These are phyloP conservation scores for Polylopha cassiicola DNA, from an alignment of 2,888 invertebrate species.

Conservation along the genomic window DNA sequence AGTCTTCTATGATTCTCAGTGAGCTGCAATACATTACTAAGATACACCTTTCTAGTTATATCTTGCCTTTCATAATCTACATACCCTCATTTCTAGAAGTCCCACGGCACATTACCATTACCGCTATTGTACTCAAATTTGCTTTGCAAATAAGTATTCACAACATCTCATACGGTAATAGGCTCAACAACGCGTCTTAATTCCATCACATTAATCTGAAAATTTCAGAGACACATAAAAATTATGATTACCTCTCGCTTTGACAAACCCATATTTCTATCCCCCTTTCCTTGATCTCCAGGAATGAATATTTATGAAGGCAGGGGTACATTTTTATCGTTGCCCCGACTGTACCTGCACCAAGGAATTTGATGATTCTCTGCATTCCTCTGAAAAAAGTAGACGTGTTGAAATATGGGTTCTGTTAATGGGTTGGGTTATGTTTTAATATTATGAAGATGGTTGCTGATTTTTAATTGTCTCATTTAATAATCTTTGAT, in stretches of 20 bases:
- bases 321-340: slow-evolving; percentile 57
- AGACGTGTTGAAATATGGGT: slow-evolving; percentile 1
- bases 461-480: too few relatives aligned
- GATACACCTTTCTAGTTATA: too few relatives aligned
- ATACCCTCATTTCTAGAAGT: too few relatives aligned
- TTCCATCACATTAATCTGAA: slow-evolving; percentile 4
- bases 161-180: slow-evolving; percentile 24
- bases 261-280: slow-evolving; percentile 61
- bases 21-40: too few relatives aligned
- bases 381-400: slow-evolving; percentile 40
- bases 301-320: slow-evolving; percentile 69
- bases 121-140: too few relatives aligned
- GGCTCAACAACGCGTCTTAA: too few relatives aligned
- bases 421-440: background rate
- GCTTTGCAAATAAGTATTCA: slow-evolving; percentile 20
- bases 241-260: slow-evolving; percentile 62
- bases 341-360: slow-evolving; percentile 51
- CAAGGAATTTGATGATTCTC: slow-evolving; percentile 43
- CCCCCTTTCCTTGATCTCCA: slow-evolving; percentile 32
- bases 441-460: too few relatives aligned
- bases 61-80: too few relatives aligned
- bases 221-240: slow-evolving; percentile 50
- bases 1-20: too few relatives aligned
- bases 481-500: too few relatives aligned
- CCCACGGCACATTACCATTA: too few relatives aligned